These are phyloP conservation scores for Dynastes maya DNA, from an alignment of 2,888 invertebrate species.

Conservation along the genomic window DNA sequence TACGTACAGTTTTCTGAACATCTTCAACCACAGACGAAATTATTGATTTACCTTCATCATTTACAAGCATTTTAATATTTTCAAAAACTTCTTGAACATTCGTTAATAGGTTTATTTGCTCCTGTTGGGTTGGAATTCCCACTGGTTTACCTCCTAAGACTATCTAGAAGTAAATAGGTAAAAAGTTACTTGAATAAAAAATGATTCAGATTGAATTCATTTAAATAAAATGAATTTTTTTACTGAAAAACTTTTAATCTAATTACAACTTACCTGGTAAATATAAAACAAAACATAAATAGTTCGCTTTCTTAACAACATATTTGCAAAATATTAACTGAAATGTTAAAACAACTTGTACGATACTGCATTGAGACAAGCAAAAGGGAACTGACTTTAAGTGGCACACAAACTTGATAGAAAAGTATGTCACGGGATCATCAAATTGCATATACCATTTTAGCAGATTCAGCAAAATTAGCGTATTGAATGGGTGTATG, in stretches of 20 bases:
- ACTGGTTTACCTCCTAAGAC: constrained; percentile 13
- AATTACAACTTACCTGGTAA: background rate
- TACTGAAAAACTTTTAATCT: background rate
- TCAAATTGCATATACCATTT: no score
- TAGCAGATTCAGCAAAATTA: no score
- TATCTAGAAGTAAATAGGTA: background rate
- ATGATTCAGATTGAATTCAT: no score
- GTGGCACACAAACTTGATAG: no score
- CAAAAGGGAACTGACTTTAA: no score
- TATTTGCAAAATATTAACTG: background rate
- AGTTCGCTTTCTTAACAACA: background rate
- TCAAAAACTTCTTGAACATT: constrained; percentile 65
- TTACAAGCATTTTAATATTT: constrained; percentile 59
- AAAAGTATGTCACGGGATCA: no score
- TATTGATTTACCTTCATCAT: constrained; percentile 61
- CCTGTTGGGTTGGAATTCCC: constrained; percentile 62
- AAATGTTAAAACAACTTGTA: no score
- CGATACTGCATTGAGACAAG: no score
- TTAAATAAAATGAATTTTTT: no score
- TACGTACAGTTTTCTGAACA: constrained; percentile 57
- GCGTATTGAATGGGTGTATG: no score
- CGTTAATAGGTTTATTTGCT: constrained; percentile 63
- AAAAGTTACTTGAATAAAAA: no score
- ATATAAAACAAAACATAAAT: background rate
- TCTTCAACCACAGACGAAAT: constrained; percentile 61